Base-by-base conservation (phyloP, 2,888 invertebrate genomes). In the Dolichomitus sp. region DNA sequence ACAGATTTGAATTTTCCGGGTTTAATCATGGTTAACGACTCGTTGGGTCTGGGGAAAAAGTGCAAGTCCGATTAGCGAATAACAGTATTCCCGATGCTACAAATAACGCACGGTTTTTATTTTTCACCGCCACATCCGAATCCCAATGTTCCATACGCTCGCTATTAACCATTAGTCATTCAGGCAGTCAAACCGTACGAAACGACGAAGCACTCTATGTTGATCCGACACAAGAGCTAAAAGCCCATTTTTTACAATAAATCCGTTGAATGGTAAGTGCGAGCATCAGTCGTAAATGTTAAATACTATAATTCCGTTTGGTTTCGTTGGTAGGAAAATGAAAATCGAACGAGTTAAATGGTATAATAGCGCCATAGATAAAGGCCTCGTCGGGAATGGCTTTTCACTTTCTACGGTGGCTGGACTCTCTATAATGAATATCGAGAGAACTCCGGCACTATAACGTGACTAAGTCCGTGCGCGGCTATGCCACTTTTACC, bases 11-110 rank as follows among this genome's bases (percentile, higher is more conserved):
- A 70, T 78, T 63, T 70, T 12, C 70, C 57, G 48, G 57, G 65
- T 70, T 80, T 80, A 65, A 75, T 80, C 75, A 66, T 80, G 40
- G 65, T 80, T 75, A 70, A 80, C 80, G 75, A 57, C 70, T 65
- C 70, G 57, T 54, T 48, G 74, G 27, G 45, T 37, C 57, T 54
- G 19, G 42, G 40, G 14, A 17, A 9, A 61, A 42, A 42, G 27
- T 27, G 23, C 27, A 2, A 9, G 9, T 37, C 9, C 7, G 37
- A 9, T 37, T 37, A 37, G 37, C 37, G n/a, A 5, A 45, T 45
- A 45, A 45, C 45, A 14, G 42, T 42, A 42, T 14, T 14, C 42
- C 42, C 4, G 2, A 42, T 42, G 9, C 14, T 14, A 14, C 14
- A 14, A 1, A 9, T 14, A 6, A 9, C 37, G 12, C 37, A 59